Conservation (phyloP, 1,140 invertebrate species). For the Papilio polyxenes region DNA sequence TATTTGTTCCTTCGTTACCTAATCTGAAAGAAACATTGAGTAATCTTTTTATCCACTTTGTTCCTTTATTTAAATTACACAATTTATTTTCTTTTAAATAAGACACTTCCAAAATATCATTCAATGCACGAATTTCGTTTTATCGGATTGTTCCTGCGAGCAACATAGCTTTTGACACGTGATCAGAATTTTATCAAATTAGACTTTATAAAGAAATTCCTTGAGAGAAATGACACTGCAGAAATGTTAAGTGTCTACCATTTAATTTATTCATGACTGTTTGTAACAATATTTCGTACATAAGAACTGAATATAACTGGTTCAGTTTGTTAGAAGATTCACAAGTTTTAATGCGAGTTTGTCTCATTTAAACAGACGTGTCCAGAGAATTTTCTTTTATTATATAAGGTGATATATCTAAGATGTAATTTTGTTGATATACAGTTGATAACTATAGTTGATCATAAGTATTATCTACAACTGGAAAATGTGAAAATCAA, state of each 20-base stretch:
- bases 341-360: not conserved
- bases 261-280: constrained; percentile 1
- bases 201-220: constrained; percentile 53
- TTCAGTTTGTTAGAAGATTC: not conserved
- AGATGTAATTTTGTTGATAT: too few species aligned
- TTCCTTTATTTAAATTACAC: constrained; percentile 21
- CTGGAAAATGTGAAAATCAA: not conserved
- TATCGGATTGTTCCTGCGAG: constrained; percentile 59
- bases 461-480: not conserved
- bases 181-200: constrained; percentile 65
- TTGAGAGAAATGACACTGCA: constrained; percentile 37
- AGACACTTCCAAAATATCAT: constrained; percentile 54
- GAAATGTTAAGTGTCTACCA: constrained; percentile 1
- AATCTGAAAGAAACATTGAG: not conserved
- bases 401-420: too few species aligned
- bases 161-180: constrained; percentile 69
- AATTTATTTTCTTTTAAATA: constrained; percentile 28
- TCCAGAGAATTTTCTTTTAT: too few species aligned
- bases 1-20: not conserved
- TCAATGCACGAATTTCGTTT: constrained; percentile 57
- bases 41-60: not conserved
- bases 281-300: not conserved
- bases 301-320: not conserved
- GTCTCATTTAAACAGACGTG: not conserved
- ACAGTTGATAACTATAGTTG: not conserved